A percentile compares a stretch with the other conserved stretches of the same genome.
phyloP scores from a whole-genome alignment of 2,113 vertebrate genomes.

The Noturus placidus region DNA sequence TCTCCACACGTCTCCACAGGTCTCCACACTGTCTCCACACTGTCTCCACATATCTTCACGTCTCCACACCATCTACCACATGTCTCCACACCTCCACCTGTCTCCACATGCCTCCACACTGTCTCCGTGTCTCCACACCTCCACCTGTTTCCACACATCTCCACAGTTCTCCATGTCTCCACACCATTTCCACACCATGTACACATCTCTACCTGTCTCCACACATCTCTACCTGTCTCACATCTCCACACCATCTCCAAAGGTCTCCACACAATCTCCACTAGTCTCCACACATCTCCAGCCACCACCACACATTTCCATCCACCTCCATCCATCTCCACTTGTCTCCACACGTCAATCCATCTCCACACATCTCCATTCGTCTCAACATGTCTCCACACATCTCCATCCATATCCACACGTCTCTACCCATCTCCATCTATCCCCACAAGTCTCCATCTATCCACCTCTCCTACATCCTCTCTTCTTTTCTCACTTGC shows the following conservation, averaged over 20 bases:
- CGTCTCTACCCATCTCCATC: too few species aligned
- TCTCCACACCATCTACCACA: slow-evolving; percentile 1
- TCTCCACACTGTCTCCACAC: slow-evolving; percentile 45
- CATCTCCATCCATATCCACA: not conserved
- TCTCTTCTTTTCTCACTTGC: not conserved
- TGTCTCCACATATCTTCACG: slow-evolving; percentile 31
- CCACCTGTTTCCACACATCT: slow-evolving; percentile 43
- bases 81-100: slow-evolving; percentile 42
- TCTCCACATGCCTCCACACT: not conserved
- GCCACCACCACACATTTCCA: not conserved
- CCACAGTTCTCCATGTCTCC: slow-evolving; percentile 31
- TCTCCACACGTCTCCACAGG: slow-evolving; percentile 32
- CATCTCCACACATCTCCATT: not conserved
- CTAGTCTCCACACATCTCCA: not conserved
- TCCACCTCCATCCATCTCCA: not conserved
- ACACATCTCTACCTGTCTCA: not conserved
- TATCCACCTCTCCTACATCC: not conserved
- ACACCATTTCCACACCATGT: too few species aligned
- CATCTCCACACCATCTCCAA: not conserved
- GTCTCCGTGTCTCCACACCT: not conserved
- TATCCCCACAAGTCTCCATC: not conserved
- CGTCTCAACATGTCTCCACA: not conserved
- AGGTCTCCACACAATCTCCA: not conserved
- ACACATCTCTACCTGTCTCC: slow-evolving; percentile 38
- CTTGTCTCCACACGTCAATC: not conserved